These are phyloP conservation scores for Drosophila rhopaloa DNA, from an alignment of 1,140 invertebrate genomes.

Conservation along the genomic window DNA sequence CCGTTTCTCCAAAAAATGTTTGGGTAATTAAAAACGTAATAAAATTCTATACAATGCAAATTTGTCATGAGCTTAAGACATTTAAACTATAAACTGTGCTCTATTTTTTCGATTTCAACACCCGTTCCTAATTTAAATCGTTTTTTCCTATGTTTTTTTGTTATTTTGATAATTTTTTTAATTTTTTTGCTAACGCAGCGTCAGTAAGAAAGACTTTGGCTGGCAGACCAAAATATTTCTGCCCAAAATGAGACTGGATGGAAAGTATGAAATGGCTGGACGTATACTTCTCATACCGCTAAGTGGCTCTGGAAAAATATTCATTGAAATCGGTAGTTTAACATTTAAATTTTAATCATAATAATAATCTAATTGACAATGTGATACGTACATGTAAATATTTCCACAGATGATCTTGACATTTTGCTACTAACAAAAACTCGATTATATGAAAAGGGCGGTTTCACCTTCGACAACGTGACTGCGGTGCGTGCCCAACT, in stretches of 20 bases:
- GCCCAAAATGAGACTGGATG: conserved; percentile 88
- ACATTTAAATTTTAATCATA: not conserved
- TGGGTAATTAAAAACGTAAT: no score
- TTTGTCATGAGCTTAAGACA: not conserved
- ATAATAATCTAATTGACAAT: not conserved
- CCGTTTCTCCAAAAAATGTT: not conserved
- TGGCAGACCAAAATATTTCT: conserved; percentile 88
- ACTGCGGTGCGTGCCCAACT: conserved; percentile 87
- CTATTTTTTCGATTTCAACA: not conserved
- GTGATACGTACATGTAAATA: not conserved
- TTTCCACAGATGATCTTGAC: conserved; percentile 86
- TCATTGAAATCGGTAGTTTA: conserved; percentile 88
- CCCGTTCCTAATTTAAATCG: not conserved
- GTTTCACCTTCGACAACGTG: conserved; percentile 88
- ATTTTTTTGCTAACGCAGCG: conserved; percentile 60
- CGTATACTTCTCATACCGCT: conserved; percentile 90
- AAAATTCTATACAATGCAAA: not conserved
- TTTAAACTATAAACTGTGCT: not conserved
- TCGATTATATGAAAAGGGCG: conserved; percentile 86
- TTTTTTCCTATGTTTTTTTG: not conserved
- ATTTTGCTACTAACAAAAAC: conserved; percentile 88
- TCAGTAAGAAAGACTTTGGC: conserved; percentile 88
- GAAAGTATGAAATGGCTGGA: conserved; percentile 88
- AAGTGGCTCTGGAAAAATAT: conserved; percentile 88
- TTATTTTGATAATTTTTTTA: not conserved